Evolutionary conservation across 1,140 invertebrate species (phyloP).

Genomic region (Triops longicaudatus): DNA sequence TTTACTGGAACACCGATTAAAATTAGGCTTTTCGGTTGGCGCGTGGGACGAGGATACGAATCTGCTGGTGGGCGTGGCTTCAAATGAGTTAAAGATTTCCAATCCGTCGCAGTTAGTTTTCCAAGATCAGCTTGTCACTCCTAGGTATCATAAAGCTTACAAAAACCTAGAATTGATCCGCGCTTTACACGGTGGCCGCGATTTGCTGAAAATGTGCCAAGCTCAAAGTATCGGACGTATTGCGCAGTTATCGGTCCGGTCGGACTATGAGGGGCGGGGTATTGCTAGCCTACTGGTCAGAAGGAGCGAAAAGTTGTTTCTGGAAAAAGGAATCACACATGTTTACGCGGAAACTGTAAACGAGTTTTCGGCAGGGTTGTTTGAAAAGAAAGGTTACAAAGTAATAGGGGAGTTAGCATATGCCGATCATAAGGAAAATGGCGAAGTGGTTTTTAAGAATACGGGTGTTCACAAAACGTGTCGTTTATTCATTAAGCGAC

Average conservation of each 20-base stretch:
- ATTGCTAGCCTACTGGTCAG: neutral
- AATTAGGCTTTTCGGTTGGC: neutral
- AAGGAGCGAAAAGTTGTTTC: neutral
- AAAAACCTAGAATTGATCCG: neutral
- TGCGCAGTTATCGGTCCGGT: neutral
- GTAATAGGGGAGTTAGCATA: neutral
- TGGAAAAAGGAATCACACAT: neutral
- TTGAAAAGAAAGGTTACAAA: neutral
- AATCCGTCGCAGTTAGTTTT: neutral
- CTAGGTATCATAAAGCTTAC: neutral
- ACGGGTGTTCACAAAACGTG: neutral
- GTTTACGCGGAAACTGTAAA: conserved; percentile 1
- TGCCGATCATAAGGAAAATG: neutral
- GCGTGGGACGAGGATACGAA: neutral
- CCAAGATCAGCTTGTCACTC: neutral
- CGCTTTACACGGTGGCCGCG: neutral
- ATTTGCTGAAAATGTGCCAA: neutral
- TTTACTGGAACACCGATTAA: neutral
- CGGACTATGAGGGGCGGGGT: conserved; percentile 15
- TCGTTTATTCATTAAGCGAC: neutral
- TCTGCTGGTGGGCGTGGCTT: neutral
- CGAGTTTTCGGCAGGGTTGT: neutral
- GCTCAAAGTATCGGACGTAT: neutral
- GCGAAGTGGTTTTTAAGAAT: neutral
- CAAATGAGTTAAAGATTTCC: neutral